Percentiles rank a stretch among this genome's conserved stretches.
Conservation (phyloP, 2,113 vertebrate genomes). For the Urocitellus parryii region DNA sequence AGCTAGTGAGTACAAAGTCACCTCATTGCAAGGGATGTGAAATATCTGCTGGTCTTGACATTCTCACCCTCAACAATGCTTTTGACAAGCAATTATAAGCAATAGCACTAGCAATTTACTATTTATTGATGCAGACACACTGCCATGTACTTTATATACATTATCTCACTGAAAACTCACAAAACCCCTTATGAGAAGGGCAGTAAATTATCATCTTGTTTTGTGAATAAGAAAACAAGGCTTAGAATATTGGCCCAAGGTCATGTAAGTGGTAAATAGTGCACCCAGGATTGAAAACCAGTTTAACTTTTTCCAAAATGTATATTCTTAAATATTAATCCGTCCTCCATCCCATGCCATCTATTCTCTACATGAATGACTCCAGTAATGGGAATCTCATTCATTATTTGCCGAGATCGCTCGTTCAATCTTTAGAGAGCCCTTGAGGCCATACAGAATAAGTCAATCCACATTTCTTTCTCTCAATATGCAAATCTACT, state of each 20-base stretch:
- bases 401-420: conserved; percentile 67
- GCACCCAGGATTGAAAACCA: conserved; percentile 11
- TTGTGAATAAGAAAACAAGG: neutral
- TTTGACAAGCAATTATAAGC: neutral
- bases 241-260: conserved; percentile 1
- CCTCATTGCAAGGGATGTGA: fast-evolving
- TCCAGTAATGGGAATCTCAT: conserved; percentile 66
- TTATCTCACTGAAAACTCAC: neutral
- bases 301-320: conserved; percentile 30
- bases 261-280: neutral
- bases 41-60: neutral
- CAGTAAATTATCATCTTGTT: neutral
- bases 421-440: conserved; percentile 67
- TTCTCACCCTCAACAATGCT: neutral
- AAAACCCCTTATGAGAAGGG: neutral
- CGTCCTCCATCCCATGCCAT: neutral
- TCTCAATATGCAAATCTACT: conserved; percentile 70
- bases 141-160: neutral
- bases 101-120: neutral
- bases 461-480: conserved; percentile 64
- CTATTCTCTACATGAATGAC: conserved; percentile 57
- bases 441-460: conserved; percentile 51
- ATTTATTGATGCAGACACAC: neutral
- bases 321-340: conserved; percentile 70
- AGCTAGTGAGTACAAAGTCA: neutral